Percentiles rank a stretch among this genome's conserved stretches.
phyloP scores from a whole-genome alignment of 2,113 vertebrate genomes.

The Pseudonaja textilis region DNA sequence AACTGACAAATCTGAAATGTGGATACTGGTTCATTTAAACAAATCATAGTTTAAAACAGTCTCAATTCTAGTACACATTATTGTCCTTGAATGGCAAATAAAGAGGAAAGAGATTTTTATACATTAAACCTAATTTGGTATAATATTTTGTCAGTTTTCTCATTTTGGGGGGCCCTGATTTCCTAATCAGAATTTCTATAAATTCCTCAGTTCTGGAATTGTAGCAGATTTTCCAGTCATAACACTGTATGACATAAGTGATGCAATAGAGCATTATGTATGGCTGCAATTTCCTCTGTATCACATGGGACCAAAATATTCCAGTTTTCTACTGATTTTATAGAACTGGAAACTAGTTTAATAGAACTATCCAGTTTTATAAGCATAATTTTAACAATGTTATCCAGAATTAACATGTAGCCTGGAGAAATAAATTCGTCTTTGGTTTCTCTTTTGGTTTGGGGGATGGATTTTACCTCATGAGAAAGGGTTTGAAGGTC shows the following conservation, averaged over 20 bases:
- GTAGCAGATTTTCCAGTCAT: neutral
- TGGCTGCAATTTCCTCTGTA: neutral
- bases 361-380: neutral
- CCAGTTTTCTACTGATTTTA: neutral
- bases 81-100: neutral
- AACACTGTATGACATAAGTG: neutral
- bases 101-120: neutral
- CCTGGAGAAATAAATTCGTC: neutral
- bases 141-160: neutral
- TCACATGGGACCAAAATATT: neutral
- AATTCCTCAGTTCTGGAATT: neutral
- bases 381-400: neutral
- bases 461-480: neutral
- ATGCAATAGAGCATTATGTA: neutral
- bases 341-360: neutral
- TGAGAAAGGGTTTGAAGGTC: neutral
- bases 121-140: neutral
- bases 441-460: neutral
- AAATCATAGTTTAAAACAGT: neutral
- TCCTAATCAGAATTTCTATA: neutral
- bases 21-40: neutral
- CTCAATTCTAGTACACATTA: neutral
- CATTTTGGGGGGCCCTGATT: neutral
- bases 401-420: neutral
- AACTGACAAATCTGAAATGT: neutral